A percentile compares a stretch with the other conserved stretches of the same genome.
These are phyloP conservation scores for Heliconius eleuchia DNA, from an alignment of 1,140 invertebrate species.

Conservation along the genomic window DNA sequence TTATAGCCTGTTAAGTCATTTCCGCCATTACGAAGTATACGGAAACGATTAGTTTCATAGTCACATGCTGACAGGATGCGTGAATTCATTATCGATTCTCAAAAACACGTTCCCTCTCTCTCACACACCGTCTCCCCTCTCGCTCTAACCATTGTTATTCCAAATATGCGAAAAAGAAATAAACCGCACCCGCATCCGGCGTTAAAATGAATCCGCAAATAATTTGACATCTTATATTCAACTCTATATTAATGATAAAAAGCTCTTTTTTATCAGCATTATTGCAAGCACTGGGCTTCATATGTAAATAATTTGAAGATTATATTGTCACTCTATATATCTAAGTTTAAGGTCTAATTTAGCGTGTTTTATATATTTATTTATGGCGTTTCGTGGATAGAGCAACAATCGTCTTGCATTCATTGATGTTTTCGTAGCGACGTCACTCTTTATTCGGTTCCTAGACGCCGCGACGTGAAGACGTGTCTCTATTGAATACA, in stretches of 20 bases:
- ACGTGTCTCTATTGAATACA: background rate
- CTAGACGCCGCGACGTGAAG: background rate
- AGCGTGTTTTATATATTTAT: background rate
- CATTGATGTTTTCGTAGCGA: conserved; percentile 46
- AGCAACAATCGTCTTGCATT: conserved; percentile 36
- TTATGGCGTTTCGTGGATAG: background rate
- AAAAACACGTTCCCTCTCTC: conserved; percentile 48
- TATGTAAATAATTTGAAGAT: conserved; percentile 35
- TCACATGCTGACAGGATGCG: conserved; percentile 76
- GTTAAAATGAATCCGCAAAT: conserved; percentile 43
- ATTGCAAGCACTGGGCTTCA: background rate
- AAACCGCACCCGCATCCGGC: conserved; percentile 58
- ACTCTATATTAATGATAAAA: background rate
- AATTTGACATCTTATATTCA: background rate
- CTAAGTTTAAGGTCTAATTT: conserved; percentile 30
- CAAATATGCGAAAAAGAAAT: conserved; percentile 37
- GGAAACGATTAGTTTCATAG: conserved; percentile 77
- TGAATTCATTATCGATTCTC: conserved; percentile 75
- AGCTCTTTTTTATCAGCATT: background rate
- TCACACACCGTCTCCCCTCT: conserved; percentile 35
- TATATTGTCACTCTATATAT: conserved; percentile 16
- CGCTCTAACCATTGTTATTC: conserved; percentile 34
- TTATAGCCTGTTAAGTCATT: conserved; percentile 44
- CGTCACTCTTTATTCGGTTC: conserved; percentile 47
- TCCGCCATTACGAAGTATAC: conserved; percentile 33